phyloP scores from a whole-genome alignment of 2,797 vertebrate species.

The Muraenolepis orangiensis region DNA sequence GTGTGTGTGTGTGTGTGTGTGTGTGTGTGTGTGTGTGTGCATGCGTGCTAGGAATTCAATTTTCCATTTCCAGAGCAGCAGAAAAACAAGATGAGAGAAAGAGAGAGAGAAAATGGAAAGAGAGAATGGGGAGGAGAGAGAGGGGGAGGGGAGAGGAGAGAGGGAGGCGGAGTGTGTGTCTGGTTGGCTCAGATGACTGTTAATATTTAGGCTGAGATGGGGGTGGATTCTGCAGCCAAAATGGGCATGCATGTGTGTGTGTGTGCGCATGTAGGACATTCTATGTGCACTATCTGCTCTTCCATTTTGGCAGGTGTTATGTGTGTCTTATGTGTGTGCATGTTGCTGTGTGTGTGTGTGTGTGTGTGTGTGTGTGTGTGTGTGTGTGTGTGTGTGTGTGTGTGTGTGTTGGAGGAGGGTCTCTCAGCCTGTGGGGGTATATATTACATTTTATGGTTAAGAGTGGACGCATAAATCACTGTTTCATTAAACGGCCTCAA shows the following conservation, averaged over 20 bases:
- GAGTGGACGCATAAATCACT: constrained; percentile 69
- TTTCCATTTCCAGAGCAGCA: constrained; percentile 42
- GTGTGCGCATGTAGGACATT: constrained; percentile 64
- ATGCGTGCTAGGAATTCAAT: constrained; percentile 2
- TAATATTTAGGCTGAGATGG: constrained; percentile 26
- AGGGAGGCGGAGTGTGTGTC: constrained; percentile 30
- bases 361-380: constrained; percentile 10
- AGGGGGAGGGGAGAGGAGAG: constrained; percentile 40
- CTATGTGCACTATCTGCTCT: constrained; percentile 47
- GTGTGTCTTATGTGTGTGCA: not conserved
- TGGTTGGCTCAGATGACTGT: not conserved
- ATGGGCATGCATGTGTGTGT: constrained; percentile 23
- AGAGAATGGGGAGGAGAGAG: constrained; percentile 41
- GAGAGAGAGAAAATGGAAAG: too few species aligned
- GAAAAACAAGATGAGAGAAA: constrained; percentile 5
- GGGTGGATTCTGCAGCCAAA: not conserved
- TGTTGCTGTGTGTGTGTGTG: not conserved
- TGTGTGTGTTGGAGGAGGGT: constrained; percentile 40
- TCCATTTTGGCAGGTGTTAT: not conserved
- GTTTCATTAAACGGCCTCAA: constrained; percentile 67
- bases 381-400: constrained; percentile 28
- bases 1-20: not conserved
- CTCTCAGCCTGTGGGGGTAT: constrained; percentile 50
- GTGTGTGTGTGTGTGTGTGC: not conserved
- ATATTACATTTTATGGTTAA: constrained; percentile 70